phyloP scores from a whole-genome alignment of 2,797 vertebrate species.

The Acipenser oxyrinchus region DNA sequence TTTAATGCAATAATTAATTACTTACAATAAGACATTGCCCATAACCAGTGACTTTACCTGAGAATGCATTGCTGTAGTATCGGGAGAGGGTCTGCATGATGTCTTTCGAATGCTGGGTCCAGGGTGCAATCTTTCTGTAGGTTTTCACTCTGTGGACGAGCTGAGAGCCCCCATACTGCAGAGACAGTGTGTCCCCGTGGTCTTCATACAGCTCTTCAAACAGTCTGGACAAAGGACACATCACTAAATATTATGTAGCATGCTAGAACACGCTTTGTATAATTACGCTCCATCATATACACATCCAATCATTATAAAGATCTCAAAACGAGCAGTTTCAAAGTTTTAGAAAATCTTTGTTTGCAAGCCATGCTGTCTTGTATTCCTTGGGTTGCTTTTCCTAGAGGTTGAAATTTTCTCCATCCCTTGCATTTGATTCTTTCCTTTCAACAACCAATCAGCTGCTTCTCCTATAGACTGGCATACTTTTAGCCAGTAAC shows the following conservation, averaged over 20 bases:
- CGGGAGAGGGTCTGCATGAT: conserved; percentile 96
- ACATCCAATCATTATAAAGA: too few relatives aligned
- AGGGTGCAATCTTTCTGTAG: conserved; percentile 94
- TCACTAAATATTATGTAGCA: background rate
- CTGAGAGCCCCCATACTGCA: conserved; percentile 96
- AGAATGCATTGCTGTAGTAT: conserved; percentile 96
- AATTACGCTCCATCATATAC: background rate
- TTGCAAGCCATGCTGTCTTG: too few relatives aligned
- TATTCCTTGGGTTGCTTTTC: background rate
- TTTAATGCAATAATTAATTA: too few relatives aligned
- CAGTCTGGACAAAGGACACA: conserved; percentile 55
- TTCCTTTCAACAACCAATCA: too few relatives aligned
- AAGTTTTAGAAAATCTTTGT: background rate
- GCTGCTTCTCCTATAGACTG: too few relatives aligned
- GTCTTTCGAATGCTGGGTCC: conserved; percentile 97
- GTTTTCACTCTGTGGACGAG: conserved; percentile 96
- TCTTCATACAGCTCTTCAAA: conserved; percentile 98
- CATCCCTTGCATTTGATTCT: too few relatives aligned
- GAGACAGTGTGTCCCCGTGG: conserved; percentile 89
- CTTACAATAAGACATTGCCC: too few relatives aligned
- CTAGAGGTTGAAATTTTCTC: background rate
- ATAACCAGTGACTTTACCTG: conserved; percentile 57
- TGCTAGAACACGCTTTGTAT: background rate
- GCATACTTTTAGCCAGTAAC: too few relatives aligned
- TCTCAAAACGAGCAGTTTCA: too few relatives aligned